These are phyloP conservation scores for Drosophila stalkeri DNA, from an alignment of 2,888 invertebrate species.

Conservation along the genomic window DNA sequence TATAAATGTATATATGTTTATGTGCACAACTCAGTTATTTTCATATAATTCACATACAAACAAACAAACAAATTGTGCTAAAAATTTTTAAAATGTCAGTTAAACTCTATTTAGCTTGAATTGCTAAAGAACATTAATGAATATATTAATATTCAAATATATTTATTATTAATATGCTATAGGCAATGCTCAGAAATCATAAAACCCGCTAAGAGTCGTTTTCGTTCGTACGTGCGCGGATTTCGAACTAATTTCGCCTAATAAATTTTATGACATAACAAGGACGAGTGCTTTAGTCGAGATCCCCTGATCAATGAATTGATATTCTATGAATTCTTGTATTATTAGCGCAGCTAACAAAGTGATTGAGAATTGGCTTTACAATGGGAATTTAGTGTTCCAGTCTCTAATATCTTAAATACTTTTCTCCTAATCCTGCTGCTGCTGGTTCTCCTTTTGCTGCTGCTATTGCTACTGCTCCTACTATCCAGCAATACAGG, in stretches of 20 bases:
- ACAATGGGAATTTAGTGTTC: too few relatives aligned
- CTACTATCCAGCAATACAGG: slow-evolving; percentile 76
- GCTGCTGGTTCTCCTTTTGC: not conserved
- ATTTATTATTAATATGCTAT: slow-evolving; percentile 12
- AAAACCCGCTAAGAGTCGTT: slow-evolving; percentile 78
- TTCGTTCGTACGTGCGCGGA: slow-evolving; percentile 35
- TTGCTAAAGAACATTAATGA: slow-evolving; percentile 16
- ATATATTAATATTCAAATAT: not conserved
- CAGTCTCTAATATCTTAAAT: slow-evolving; percentile 17
- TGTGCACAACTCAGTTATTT: slow-evolving; percentile 28
- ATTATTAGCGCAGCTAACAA: too few relatives aligned
- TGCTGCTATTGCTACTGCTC: too few relatives aligned
- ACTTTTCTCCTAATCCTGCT: slow-evolving; percentile 15
- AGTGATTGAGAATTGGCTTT: too few relatives aligned
- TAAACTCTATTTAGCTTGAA: slow-evolving; percentile 20
- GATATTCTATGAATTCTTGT: too few relatives aligned
- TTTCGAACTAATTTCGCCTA: slow-evolving; percentile 39
- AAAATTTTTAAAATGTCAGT: slow-evolving; percentile 49
- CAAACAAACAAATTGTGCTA: slow-evolving; percentile 66
- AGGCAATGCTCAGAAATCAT: slow-evolving; percentile 47
- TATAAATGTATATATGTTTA: slow-evolving; percentile 14
- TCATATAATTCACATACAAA: slow-evolving; percentile 32
- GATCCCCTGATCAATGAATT: too few relatives aligned
- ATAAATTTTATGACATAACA: slow-evolving; percentile 7
- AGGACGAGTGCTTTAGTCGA: too few relatives aligned